phyloP scores from a whole-genome alignment of 2,113 vertebrate species.

The Columba janthina region DNA sequence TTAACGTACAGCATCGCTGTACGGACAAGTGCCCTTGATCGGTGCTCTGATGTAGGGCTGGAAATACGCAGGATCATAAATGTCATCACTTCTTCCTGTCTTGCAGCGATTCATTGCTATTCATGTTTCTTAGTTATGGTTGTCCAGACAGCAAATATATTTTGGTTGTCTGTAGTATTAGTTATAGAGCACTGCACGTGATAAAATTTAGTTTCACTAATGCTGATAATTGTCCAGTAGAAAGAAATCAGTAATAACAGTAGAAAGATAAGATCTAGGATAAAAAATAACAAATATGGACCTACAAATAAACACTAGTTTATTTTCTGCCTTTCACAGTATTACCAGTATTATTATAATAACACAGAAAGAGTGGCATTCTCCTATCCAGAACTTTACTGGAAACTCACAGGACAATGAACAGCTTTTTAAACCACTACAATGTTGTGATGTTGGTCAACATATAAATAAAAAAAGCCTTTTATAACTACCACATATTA shows the following conservation, averaged over 20 bases:
- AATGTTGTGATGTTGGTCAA: background rate
- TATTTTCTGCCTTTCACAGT: background rate
- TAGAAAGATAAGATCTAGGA: background rate
- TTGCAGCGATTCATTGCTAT: background rate
- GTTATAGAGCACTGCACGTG: background rate
- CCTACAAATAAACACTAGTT: background rate
- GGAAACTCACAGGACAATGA: background rate
- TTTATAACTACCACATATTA: background rate
- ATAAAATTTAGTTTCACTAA: background rate
- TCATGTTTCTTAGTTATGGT: background rate
- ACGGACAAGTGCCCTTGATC: background rate
- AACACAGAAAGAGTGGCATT: background rate
- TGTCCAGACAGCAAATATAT: background rate
- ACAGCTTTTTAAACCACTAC: background rate
- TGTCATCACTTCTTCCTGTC: background rate
- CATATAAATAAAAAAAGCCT: background rate
- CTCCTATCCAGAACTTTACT: slow-evolving; percentile 5
- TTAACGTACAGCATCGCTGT: fast-evolving
- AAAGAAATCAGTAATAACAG: background rate
- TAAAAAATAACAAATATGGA: background rate
- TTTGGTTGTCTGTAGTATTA: background rate
- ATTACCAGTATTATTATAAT: background rate
- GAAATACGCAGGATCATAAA: background rate
- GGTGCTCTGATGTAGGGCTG: background rate
- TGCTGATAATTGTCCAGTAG: background rate